Conservation (phyloP, 2,888 invertebrate species). For the Dasypogon diadema region DNA sequence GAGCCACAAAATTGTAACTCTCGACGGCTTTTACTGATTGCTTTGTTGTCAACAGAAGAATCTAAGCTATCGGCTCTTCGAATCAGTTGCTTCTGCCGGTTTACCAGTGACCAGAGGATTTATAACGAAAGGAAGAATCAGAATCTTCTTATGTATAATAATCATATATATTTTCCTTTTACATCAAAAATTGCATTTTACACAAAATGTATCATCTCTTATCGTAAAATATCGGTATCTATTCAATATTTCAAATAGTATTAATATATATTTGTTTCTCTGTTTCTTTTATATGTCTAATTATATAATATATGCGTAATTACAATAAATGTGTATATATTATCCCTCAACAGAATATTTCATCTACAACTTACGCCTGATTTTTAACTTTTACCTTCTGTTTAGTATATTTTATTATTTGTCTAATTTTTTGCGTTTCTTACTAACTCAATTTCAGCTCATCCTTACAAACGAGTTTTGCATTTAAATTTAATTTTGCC, state of each 20-base stretch:
- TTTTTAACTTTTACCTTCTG: constrained; percentile 5
- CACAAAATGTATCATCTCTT: constrained; percentile 44
- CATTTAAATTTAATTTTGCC: constrained; percentile 20
- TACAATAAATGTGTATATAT: constrained; percentile 33
- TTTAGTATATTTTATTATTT: constrained; percentile 47
- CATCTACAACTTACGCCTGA: constrained; percentile 25
- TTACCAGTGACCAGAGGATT: too few relatives aligned
- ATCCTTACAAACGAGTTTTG: not conserved
- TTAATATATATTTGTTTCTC: constrained; percentile 47
- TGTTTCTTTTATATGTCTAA: constrained; percentile 10
- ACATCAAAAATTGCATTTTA: constrained; percentile 49
- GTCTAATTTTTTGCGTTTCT: constrained; percentile 17
- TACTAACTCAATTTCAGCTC: constrained; percentile 6
- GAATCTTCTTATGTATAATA: constrained; percentile 42
- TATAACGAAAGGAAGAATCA: too few relatives aligned
- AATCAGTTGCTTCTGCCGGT: too few relatives aligned
- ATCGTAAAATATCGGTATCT: constrained; percentile 48
- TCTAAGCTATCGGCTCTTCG: too few relatives aligned
- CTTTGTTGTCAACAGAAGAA: too few relatives aligned
- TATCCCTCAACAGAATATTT: constrained; percentile 46
- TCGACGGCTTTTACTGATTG: too few relatives aligned
- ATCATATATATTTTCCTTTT: constrained; percentile 35
- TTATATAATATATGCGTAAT: constrained; percentile 35
- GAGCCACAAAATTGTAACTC: too few relatives aligned
- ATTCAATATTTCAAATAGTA: constrained; percentile 45